Evolutionary conservation across 2,113 vertebrate genomes (phyloP).

Genomic region (Zonotrichia leucophrys): DNA sequence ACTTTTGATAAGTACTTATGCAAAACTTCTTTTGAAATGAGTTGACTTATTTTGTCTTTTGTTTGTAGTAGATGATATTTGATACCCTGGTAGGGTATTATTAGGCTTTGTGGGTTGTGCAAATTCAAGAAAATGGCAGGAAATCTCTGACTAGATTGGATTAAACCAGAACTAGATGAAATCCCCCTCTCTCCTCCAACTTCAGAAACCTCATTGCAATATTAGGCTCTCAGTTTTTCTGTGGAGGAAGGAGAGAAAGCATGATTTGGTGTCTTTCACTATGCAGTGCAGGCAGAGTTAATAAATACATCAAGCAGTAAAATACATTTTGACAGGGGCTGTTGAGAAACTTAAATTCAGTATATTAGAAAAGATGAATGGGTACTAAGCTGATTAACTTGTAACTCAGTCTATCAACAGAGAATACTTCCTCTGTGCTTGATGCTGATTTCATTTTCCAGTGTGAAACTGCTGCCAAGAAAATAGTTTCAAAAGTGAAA

Average conservation of each 20-base stretch:
- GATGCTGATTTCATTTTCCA: background rate
- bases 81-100: background rate
- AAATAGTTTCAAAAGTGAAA: background rate
- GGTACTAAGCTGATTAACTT: background rate
- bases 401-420: background rate
- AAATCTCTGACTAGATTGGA: background rate
- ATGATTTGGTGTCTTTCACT: background rate
- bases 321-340: background rate
- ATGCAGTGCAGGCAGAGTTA: background rate
- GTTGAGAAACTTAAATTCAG: background rate
- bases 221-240: background rate
- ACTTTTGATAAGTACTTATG: background rate
- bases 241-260: background rate
- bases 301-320: background rate
- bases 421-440: background rate
- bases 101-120: background rate
- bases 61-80: background rate
- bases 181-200: background rate
- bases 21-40: background rate
- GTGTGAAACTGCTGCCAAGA: background rate
- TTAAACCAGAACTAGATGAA: background rate
- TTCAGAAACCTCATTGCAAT: background rate
- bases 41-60: background rate
- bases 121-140: background rate
- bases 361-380: background rate